Base-by-base conservation (phyloP, 37 sponge, comb jelly and placozoan genomes). In the Cladorhizidae sp. region DNA sequence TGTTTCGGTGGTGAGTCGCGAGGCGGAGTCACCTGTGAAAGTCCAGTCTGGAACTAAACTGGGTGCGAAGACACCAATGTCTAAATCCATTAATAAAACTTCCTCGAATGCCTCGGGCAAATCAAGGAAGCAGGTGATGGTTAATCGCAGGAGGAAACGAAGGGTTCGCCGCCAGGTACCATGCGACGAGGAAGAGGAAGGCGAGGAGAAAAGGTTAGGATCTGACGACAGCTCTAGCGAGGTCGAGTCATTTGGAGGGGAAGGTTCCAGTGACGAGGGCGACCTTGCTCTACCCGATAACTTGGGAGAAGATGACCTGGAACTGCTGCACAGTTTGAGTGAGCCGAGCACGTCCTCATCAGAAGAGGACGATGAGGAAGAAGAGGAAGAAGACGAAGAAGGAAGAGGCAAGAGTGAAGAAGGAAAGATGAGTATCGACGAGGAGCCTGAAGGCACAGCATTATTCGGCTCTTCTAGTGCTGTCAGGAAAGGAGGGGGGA, bases 241-340 rank as follows among this genome's bases (percentile, higher is more conserved):
- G 36, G 55, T 50, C 7, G 83, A 78, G 74, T 45, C 52, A 62
- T 70, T 29, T 5, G 21, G 33, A 15, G 40, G 36, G 17, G 54
- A 20, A 3, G 58, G 20, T 26, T 0, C 69, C 29, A 67, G 69
- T 70, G 85, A 70, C 38, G 71, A 40, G 8, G 67, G 63, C 49
- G 49, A 45, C 45, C 81, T 87, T 0, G 75, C 76, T 31, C 31
- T 75, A 39, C 56, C 67, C 21, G 75, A 86, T 42, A 72, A 38
- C 52, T 23, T 72, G 35, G 58, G 74, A 11, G 80, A 67, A 29
- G 80, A 79, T 62, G 82, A 80, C 33, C 57, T 81, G 20, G 82
- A 87, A 22, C 20, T 87, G 59, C 40, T 87, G 52, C 72, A 81
- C 22, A 87, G 88, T 57, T 40, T 87, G 18, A 79, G 80, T 73